Conservation (phyloP, 2,797 vertebrate genomes). For the Gymnodraco acuticeps region DNA sequence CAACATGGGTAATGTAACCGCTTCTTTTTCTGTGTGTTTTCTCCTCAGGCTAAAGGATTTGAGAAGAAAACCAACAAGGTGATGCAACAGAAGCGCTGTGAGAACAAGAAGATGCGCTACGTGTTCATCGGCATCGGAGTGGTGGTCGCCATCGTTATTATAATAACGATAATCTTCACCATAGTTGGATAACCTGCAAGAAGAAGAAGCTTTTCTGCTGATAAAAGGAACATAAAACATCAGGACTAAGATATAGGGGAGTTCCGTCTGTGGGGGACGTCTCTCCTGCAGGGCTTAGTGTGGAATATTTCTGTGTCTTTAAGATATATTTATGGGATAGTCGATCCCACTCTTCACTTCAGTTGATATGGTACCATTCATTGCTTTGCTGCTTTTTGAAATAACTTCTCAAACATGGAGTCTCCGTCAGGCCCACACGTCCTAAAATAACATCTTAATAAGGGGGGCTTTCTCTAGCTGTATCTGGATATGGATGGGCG, state of each 20-base stretch:
- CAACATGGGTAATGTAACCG: too few species aligned
- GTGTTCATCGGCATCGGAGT: constrained; percentile 52
- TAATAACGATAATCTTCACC: constrained; percentile 60
- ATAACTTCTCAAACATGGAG: constrained; percentile 10
- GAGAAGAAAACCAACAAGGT: constrained; percentile 77
- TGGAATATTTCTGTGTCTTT: constrained; percentile 22
- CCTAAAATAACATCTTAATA: constrained; percentile 11
- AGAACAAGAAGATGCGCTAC: constrained; percentile 79
- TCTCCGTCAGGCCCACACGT: constrained; percentile 5
- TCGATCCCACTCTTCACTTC: constrained; percentile 30
- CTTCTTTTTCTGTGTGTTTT: neutral
- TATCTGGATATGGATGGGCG: too few species aligned
- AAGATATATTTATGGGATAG: constrained; percentile 55
- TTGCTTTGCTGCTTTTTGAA: constrained; percentile 26
- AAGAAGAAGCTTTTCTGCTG: neutral
- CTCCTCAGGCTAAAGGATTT: constrained; percentile 78
- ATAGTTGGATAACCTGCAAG: neutral
- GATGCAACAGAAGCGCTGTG: constrained; percentile 75
- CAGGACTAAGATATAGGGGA: constrained; percentile 15
- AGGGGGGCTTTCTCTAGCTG: neutral
- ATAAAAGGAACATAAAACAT: constrained; percentile 2
- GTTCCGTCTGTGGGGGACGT: too few species aligned
- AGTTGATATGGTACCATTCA: constrained; percentile 73
- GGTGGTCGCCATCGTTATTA: constrained; percentile 29
- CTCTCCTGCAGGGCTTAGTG: neutral